phyloP scores from a whole-genome alignment of 2,113 vertebrate genomes.

The Microtus montanus region DNA sequence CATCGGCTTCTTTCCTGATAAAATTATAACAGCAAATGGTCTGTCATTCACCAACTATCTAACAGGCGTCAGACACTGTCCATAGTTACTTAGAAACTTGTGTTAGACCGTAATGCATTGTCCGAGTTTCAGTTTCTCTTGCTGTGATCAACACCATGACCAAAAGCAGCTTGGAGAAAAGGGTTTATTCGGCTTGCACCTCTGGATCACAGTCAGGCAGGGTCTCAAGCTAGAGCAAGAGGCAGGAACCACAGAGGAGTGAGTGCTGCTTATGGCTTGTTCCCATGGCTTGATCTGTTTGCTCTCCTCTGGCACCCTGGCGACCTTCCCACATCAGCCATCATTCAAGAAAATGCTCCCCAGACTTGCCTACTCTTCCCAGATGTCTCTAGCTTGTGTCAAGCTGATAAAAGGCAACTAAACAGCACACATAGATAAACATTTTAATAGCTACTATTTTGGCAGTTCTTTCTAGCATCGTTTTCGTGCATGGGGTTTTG shows the following conservation, averaged over 20 bases:
- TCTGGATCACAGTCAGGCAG: not conserved
- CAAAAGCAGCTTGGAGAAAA: not conserved
- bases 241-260: not conserved
- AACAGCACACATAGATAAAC: not conserved
- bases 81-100: not conserved
- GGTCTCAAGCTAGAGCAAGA: not conserved
- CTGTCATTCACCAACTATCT: not conserved
- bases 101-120: not conserved
- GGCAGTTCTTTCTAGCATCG: not conserved
- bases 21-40: not conserved
- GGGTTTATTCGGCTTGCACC: not conserved
- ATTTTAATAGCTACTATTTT: not conserved
- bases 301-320: not conserved
- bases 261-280: not conserved
- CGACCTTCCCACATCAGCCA: not conserved
- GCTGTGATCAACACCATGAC: not conserved
- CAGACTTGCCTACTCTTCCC: not conserved
- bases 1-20: not conserved
- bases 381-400: not conserved
- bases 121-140: not conserved
- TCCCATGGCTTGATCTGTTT: not conserved
- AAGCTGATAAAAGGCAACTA: not conserved
- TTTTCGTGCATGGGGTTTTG: not conserved
- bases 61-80: not conserved
- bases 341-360: not conserved